Percentiles rank a stretch among this genome's conserved stretches.
These are phyloP conservation scores for Alcedo quadribrachys DNA, from an alignment of 2,797 vertebrate species.

Conservation along the genomic window DNA sequence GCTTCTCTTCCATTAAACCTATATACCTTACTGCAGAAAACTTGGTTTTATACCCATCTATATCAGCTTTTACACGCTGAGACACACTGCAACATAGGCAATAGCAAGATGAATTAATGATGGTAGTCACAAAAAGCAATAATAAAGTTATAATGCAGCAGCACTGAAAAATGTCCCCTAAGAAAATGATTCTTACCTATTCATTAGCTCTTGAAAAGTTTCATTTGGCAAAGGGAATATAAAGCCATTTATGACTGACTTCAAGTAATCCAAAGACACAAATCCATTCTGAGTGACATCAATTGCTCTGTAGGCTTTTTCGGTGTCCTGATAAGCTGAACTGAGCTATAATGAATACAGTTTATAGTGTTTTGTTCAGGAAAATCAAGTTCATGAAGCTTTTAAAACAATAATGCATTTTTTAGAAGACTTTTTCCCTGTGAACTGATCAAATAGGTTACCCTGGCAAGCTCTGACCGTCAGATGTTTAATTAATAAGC, in stretches of 20 bases:
- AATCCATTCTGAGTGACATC: constrained; percentile 75
- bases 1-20: not conserved
- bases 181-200: constrained; percentile 72
- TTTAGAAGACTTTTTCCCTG: constrained; percentile 25
- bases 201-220: constrained; percentile 81
- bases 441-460: constrained; percentile 70
- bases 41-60: not conserved
- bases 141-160: constrained; percentile 25
- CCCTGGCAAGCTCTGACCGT: constrained; percentile 29
- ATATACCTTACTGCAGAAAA: not conserved
- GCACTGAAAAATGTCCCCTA: constrained; percentile 8
- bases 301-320: constrained; percentile 77
- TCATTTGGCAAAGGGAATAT: constrained; percentile 76
- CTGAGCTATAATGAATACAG: constrained; percentile 69
- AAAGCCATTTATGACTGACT: constrained; percentile 80
- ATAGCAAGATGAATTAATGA: constrained; percentile 24
- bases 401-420: not conserved
- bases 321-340: constrained; percentile 60
- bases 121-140: constrained; percentile 13
- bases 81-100: not conserved
- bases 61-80: not conserved
- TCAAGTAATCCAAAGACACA: constrained; percentile 79
- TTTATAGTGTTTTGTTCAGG: constrained; percentile 20
- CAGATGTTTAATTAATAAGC: constrained; percentile 76
- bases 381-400: constrained; percentile 18